Conservation (phyloP, 2,797 vertebrate genomes). For the Labeo calbasu region DNA sequence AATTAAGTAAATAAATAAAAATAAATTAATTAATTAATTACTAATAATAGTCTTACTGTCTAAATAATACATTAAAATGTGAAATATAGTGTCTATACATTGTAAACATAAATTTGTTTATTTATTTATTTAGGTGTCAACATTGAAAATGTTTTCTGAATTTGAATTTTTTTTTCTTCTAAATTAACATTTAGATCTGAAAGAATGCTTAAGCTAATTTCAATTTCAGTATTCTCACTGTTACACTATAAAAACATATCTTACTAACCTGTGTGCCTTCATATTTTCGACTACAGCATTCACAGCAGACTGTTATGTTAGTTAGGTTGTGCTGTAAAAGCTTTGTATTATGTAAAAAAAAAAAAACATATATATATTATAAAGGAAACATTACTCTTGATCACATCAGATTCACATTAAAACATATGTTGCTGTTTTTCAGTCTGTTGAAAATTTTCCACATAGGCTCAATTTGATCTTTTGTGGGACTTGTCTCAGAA, state of each 20-base stretch:
- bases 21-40: too few relatives aligned
- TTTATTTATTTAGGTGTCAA: background rate
- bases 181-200: background rate
- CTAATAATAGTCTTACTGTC: background rate
- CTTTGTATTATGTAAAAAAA: background rate
- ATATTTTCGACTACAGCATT: background rate
- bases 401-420: background rate
- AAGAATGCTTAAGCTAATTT: background rate
- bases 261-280: background rate
- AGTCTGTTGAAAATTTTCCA: background rate
- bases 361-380: background rate
- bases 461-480: slow-evolving; percentile 1
- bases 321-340: background rate
- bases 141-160: background rate
- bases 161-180: background rate
- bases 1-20: too few relatives aligned
- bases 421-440: background rate
- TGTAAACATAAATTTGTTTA: background rate
- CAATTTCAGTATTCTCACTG: background rate
- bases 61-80: background rate
- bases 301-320: background rate
- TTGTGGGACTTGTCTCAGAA: background rate
- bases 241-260: background rate
- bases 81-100: background rate
- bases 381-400: background rate